Evolutionary conservation across 2,797 vertebrate species (phyloP).

Genomic region (Coregonus ussuriensis): DNA sequence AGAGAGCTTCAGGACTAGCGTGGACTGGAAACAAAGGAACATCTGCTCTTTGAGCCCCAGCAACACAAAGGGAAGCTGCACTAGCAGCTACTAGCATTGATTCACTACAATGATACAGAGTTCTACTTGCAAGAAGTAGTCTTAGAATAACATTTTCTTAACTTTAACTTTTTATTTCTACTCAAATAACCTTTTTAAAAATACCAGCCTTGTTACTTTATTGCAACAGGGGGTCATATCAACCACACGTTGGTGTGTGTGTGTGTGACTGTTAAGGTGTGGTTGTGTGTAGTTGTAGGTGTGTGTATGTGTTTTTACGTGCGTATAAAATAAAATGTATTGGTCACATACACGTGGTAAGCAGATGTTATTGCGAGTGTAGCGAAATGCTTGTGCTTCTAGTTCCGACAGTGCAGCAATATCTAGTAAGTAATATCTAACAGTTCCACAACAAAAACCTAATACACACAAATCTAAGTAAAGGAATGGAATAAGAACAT

Average conservation of each 20-base stretch:
- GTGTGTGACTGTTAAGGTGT: not conserved
- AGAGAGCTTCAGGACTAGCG: constrained; percentile 4
- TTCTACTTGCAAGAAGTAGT: not conserved
- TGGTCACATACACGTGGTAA: too few species aligned
- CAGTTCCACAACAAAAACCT: too few species aligned
- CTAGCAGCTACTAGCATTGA: constrained; percentile 2
- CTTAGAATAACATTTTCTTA: not conserved
- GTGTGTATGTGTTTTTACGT: too few species aligned
- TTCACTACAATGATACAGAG: not conserved
- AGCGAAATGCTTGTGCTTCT: too few species aligned
- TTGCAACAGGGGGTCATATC: not conserved
- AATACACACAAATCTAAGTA: too few species aligned
- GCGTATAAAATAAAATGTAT: too few species aligned
- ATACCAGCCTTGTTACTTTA: not conserved
- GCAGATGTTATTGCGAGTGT: too few species aligned
- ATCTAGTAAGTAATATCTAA: too few species aligned
- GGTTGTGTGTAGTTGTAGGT: not conserved
- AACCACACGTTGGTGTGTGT: not conserved
- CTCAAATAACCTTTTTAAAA: not conserved
- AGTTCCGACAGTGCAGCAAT: too few species aligned
- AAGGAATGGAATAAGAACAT: too few species aligned
- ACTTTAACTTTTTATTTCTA: not conserved
- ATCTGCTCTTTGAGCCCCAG: constrained; percentile 68
- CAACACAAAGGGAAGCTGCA: constrained; percentile 49
- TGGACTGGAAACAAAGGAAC: constrained; percentile 71